Base-by-base conservation (phyloP, 2,888 invertebrate genomes). In the Dynastes grantii region DNA sequence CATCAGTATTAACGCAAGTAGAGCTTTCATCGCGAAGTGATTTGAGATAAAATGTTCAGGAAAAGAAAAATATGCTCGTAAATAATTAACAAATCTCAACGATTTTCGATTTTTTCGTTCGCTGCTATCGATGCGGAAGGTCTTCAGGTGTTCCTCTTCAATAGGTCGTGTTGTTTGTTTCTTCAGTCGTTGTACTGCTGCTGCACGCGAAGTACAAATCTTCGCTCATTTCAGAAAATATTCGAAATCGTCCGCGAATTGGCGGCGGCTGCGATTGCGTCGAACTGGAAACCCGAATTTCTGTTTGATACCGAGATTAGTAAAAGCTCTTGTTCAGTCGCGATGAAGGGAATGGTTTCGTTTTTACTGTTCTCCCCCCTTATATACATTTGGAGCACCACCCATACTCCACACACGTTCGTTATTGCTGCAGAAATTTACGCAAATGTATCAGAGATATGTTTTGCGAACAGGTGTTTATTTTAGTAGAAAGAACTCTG, bases 11-110 rank as follows among this genome's bases (percentile, higher is more conserved):
- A 83, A 77, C 53, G 78, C 80, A 58, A 83, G 80, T 77, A 82
- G 78, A 79, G 82, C 81, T 84, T 80, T 83, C 84, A 84, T 84
- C 78, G 82, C 81, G 32, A 82, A 76, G 79, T 49, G 27, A 22
- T 8, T 58, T 22, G 13, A 2, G 55, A 55, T 3, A 58, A 58
- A 58, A 5, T 22, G 22, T 22, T 73, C 51, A 4, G 22, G 4
- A 40, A 68, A 68, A 58, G 58, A 55, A 65, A 65, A 68, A 53
- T 37, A 76, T 40, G 16, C 53, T 37, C 29, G 49, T 68, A 73
- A 70, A 78, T 53, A 45, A 67, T 16, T 65, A 78, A 22, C 16
- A 8, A 13, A 16, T 51, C 27, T 9, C 32, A 68, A 16, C 22
- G 8, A 8, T 22, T 22, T 16, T 58, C 22, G 22, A 58, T 16